Evolutionary conservation across 2,113 vertebrate species (phyloP).

Genomic region (Beaufortia kweichowensis): DNA sequence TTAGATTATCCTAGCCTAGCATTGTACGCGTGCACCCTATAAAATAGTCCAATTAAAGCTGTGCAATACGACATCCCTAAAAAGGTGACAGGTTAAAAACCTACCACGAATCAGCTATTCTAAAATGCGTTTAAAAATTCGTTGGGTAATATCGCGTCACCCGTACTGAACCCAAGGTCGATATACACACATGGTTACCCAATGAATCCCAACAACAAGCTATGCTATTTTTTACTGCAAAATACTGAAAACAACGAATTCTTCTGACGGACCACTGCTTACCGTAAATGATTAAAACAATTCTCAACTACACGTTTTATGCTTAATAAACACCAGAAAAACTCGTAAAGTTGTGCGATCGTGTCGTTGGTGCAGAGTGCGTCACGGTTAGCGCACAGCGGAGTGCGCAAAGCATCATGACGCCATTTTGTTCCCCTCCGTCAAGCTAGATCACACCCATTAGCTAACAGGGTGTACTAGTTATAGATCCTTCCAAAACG

Average conservation of each 20-base stretch:
- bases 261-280: background rate
- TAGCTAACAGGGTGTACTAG: background rate
- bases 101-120: background rate
- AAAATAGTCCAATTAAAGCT: background rate
- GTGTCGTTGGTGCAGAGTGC: constrained; percentile 75
- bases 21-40: background rate
- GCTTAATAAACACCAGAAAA: background rate
- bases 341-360: background rate
- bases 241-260: background rate
- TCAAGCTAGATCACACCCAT: constrained; percentile 14
- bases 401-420: constrained; percentile 66
- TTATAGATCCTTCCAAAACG: background rate
- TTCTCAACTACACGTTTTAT: background rate
- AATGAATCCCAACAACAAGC: background rate
- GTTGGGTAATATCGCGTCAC: no score
- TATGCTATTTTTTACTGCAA: background rate
- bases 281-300: background rate
- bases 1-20: background rate
- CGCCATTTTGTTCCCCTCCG: constrained; percentile 74
- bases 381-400: constrained; percentile 64
- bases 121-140: background rate
- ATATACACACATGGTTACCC: background rate
- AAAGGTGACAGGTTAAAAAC: background rate
- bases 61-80: no score
- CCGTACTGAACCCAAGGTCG: constrained; percentile 12